phyloP scores from a whole-genome alignment of 2,888 invertebrate species.

The Dicyrtoma fusca region DNA sequence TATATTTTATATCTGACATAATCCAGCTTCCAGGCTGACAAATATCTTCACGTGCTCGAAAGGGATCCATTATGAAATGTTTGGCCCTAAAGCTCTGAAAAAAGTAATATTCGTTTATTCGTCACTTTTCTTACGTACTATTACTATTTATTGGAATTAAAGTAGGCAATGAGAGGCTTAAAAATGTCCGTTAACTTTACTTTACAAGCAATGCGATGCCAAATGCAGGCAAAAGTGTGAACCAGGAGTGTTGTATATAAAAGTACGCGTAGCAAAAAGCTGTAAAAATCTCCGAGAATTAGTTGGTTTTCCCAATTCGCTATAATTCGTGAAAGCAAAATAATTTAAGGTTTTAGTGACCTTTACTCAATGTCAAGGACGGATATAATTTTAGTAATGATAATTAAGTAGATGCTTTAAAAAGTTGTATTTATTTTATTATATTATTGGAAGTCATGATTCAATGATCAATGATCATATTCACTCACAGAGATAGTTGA shows the following conservation, averaged over 20 bases:
- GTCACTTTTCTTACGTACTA: too few species aligned
- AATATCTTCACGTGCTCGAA: slow-evolving; percentile 47
- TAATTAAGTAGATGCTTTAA: too few species aligned
- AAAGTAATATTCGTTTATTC: too few species aligned
- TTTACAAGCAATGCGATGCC: slow-evolving; percentile 52
- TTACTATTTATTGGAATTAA: too few species aligned
- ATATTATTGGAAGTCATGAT: background rate
- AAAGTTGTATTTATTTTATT: too few species aligned
- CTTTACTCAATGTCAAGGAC: too few species aligned
- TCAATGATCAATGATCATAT: background rate
- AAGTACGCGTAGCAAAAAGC: slow-evolving; percentile 46
- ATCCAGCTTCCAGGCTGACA: slow-evolving; percentile 47
- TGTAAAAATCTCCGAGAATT: slow-evolving; percentile 48
- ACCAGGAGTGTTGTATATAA: slow-evolving; percentile 44
- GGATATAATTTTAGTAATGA: too few species aligned
- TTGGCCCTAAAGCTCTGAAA: slow-evolving; percentile 47
- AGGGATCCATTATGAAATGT: slow-evolving; percentile 51
- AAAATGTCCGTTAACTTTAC: too few species aligned
- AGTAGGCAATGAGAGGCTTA: too few species aligned
- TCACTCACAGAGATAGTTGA: slow-evolving; percentile 45
- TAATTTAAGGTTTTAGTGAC: too few species aligned
- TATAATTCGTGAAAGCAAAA: slow-evolving; percentile 12
- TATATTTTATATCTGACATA: background rate
- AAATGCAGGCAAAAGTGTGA: slow-evolving; percentile 50
- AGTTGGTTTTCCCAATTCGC: slow-evolving; percentile 53